Conservation (phyloP, 2,888 invertebrate species). For the Hanleya hanleyi region DNA sequence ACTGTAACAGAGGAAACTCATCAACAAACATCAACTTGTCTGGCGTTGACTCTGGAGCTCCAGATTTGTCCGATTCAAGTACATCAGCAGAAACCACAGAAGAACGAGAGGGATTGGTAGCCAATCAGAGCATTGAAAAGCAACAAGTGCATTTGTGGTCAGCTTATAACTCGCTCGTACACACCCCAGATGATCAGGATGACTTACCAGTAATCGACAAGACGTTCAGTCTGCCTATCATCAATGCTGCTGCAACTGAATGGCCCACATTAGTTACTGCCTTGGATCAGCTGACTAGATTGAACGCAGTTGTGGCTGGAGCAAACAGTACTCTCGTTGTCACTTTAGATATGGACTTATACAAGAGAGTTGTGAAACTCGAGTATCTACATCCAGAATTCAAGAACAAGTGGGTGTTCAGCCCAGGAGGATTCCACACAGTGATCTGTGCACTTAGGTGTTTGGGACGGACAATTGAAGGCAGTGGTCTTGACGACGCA, state of each 20-base stretch:
- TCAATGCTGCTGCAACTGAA: constrained; percentile 15
- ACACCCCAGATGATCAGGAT: not conserved
- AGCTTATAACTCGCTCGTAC: constrained; percentile 16
- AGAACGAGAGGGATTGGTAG: not conserved
- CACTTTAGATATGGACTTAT: constrained; percentile 18
- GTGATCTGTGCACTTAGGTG: constrained; percentile 17
- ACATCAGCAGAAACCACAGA: not conserved
- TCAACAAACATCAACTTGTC: no score
- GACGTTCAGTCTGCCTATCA: constrained; percentile 4
- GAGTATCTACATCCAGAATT: constrained; percentile 11
- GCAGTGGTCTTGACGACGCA: constrained; percentile 15
- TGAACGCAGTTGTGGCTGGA: constrained; percentile 5
- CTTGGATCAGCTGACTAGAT: constrained; percentile 9
- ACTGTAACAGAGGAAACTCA: not conserved
- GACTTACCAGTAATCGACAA: not conserved
- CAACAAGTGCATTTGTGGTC: constrained; percentile 18
- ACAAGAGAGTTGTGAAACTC: constrained; percentile 19
- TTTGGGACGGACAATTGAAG: constrained; percentile 10
- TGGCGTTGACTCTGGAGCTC: not conserved
- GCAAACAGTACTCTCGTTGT: not conserved
- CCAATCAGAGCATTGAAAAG: no score
- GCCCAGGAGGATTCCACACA: constrained; percentile 14
- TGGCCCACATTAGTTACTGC: constrained; percentile 17
- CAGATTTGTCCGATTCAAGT: not conserved
- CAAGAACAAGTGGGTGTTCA: constrained; percentile 18